Percentiles rank a stretch among this genome's conserved stretches.
Evolutionary conservation across 2,888 invertebrate genomes (phyloP).

Genomic region (Frankliniella fusca): DNA sequence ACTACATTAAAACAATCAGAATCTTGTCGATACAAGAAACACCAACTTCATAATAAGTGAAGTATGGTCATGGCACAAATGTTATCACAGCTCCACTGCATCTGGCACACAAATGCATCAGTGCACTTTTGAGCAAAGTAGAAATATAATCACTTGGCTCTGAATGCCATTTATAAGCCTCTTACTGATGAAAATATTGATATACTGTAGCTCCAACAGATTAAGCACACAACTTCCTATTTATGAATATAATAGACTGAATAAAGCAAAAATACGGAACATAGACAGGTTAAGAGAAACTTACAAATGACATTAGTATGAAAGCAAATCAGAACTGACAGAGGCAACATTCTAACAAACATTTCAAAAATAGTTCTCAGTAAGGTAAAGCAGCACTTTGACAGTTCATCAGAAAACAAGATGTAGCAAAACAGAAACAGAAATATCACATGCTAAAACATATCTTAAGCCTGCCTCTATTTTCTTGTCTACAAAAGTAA

Average conservation of each 20-base stretch:
- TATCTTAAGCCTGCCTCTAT: too few species aligned
- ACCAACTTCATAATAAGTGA: neutral
- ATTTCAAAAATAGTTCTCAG: too few species aligned
- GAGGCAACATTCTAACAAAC: too few species aligned
- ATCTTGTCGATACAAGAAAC: neutral
- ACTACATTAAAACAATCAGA: neutral
- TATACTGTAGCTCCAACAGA: neutral
- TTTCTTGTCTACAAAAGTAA: neutral
- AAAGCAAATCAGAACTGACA: too few species aligned
- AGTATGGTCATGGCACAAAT: constrained; percentile 13
- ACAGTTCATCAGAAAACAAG: too few species aligned
- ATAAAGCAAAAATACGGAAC: neutral
- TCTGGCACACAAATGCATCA: neutral
- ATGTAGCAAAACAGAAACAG: too few species aligned
- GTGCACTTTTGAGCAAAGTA: neutral
- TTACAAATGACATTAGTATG: too few species aligned
- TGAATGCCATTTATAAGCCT: neutral
- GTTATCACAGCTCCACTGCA: constrained; percentile 2
- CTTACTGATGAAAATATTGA: neutral
- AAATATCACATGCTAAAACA: too few species aligned
- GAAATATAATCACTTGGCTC: neutral
- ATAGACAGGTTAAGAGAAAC: too few species aligned
- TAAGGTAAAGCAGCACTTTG: too few species aligned
- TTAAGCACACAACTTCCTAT: neutral
- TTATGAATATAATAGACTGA: neutral